Evolutionary conservation across 2,888 invertebrate genomes (phyloP).

Genomic region (Pseudoips prasinana): DNA sequence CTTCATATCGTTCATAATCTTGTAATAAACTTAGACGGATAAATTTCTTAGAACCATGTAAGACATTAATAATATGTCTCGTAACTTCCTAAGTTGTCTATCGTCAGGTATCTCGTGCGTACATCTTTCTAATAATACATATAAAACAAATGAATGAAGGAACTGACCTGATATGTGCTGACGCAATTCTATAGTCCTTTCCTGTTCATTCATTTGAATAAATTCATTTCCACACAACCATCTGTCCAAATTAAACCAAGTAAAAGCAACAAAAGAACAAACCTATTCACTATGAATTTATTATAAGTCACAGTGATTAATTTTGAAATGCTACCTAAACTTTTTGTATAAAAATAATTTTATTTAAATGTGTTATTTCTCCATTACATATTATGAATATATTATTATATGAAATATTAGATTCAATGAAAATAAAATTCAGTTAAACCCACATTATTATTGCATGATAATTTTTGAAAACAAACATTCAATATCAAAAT

Average conservation of each 20-base stretch:
- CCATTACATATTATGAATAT: constrained; percentile 21
- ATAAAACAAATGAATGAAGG: constrained; percentile 10
- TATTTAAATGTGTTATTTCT: constrained; percentile 29
- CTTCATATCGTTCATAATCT: too few species aligned
- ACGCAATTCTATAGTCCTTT: constrained; percentile 25
- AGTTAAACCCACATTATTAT: constrained; percentile 31
- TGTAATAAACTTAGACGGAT: too few species aligned
- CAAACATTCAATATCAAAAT: constrained; percentile 32
- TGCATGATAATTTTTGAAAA: constrained; percentile 36
- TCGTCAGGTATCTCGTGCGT: too few species aligned
- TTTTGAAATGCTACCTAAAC: constrained; percentile 17
- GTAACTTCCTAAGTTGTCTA: too few species aligned
- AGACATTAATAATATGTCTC: too few species aligned
- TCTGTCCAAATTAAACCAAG: constrained; percentile 25
- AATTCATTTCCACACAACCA: constrained; percentile 25
- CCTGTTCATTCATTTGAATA: constrained; percentile 31
- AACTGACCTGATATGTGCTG: constrained; percentile 10
- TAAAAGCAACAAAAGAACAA: too few species aligned
- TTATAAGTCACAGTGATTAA: constrained; percentile 16
- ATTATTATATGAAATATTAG: constrained; percentile 7
- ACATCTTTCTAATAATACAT: too few species aligned
- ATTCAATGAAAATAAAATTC: constrained; percentile 25
- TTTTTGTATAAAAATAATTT: constrained; percentile 13
- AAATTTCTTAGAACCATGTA: too few species aligned
- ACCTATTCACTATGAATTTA: constrained; percentile 12